These are phyloP conservation scores for Darevskia mixta DNA, from an alignment of 2,797 vertebrate species.

Conservation along the genomic window DNA sequence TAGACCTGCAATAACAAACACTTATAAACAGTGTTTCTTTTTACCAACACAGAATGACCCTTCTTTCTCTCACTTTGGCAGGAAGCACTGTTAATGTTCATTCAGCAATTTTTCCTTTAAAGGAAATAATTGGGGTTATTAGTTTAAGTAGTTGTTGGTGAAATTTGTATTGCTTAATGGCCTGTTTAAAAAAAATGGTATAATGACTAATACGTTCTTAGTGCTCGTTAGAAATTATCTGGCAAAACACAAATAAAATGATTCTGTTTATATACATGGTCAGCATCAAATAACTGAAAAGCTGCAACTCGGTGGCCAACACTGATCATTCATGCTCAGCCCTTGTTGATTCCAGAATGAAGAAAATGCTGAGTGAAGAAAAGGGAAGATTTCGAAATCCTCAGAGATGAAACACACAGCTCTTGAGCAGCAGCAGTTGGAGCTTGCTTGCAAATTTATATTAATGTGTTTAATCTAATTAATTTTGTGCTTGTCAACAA, in stretches of 20 bases:
- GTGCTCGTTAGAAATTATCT: slow-evolving; percentile 13
- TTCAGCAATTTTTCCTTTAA: slow-evolving; percentile 24
- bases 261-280: not conserved
- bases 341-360: slow-evolving; percentile 11
- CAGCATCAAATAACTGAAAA: not conserved
- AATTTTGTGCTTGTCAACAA: not conserved
- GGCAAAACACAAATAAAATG: not conserved
- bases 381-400: slow-evolving; percentile 40
- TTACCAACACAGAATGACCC: not conserved
- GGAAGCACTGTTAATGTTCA: slow-evolving; percentile 7
- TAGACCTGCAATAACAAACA: not conserved
- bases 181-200: slow-evolving; percentile 8
- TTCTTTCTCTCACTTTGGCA: not conserved
- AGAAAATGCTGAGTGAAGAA: slow-evolving; percentile 15
- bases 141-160: slow-evolving; percentile 13
- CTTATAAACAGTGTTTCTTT: not conserved
- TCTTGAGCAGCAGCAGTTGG: slow-evolving; percentile 39
- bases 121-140: slow-evolving; percentile 36
- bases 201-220: slow-evolving; percentile 16
- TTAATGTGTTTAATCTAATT: slow-evolving; percentile 28
- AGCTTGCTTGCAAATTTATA: slow-evolving; percentile 42
- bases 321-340: not conserved
- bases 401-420: slow-evolving; percentile 7
- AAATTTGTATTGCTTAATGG: slow-evolving; percentile 30
- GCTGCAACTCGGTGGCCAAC: not conserved